These are phyloP conservation scores for Eulemur macaco DNA, from an alignment of 2,113 vertebrate genomes.

Conservation along the genomic window DNA sequence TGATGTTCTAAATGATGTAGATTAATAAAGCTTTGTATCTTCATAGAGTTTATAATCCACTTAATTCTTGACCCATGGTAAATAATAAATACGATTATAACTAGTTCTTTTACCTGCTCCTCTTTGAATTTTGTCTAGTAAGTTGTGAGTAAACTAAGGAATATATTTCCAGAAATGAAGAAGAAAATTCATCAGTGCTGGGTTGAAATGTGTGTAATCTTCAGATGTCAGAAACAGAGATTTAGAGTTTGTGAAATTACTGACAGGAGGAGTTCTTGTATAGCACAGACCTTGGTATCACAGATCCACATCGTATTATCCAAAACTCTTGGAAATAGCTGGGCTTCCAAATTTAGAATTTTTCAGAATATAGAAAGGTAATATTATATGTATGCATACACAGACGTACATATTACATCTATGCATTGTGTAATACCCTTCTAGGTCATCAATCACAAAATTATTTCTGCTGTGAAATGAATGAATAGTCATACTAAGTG, in stretches of 20 bases:
- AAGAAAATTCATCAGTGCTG: neutral
- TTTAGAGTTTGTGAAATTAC: neutral
- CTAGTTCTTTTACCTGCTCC: neutral
- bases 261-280: neutral
- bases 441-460: neutral
- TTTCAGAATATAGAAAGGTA: neutral
- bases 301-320: neutral
- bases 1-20: neutral
- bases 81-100: slow-evolving; percentile 13
- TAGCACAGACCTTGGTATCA: neutral
- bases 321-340: neutral
- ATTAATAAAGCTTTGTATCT: neutral
- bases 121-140: neutral
- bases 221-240: neutral
- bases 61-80: neutral
- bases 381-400: neutral
- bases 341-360: neutral
- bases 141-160: neutral
- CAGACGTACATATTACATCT: neutral
- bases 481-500: neutral
- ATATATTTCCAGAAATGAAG: neutral
- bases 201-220: neutral
- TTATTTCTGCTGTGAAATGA: neutral
- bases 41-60: neutral
- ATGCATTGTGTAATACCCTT: neutral